Percentiles rank a stretch among this genome's conserved stretches.
phyloP scores from a whole-genome alignment of 64 coral and sea anemone genomes.

The Actinia tenebrosa region DNA sequence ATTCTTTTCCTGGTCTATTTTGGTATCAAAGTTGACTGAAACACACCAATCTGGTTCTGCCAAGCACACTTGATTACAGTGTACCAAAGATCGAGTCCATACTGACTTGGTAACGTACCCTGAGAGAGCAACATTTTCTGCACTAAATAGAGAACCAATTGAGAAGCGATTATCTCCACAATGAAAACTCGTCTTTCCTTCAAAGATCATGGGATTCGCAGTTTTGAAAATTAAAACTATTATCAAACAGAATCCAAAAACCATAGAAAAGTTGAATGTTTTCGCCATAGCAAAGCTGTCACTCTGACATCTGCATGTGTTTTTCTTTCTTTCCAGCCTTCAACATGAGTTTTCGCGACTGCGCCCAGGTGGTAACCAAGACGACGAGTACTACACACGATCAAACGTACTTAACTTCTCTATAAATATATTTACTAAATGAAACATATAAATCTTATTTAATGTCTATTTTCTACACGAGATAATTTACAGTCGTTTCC shows the following conservation, averaged over 20 bases:
- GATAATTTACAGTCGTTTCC: no score
- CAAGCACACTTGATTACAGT: background rate
- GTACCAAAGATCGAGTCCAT: background rate
- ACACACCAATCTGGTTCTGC: background rate
- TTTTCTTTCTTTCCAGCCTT: no score
- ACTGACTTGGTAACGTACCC: background rate
- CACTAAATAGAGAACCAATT: background rate
- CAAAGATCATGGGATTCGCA: background rate
- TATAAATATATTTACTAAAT: no score
- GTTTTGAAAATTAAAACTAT: background rate
- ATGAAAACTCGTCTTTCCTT: background rate
- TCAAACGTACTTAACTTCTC: no score
- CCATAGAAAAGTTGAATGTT: background rate
- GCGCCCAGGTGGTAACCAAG: no score
- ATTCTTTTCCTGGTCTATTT: background rate
- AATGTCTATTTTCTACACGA: no score
- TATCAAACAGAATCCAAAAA: background rate
- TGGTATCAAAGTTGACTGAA: constrained; percentile 12
- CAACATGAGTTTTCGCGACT: no score
- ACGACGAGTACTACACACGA: no score
- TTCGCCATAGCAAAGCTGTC: no score
- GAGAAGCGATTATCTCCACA: background rate
- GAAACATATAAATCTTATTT: no score
- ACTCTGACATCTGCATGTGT: no score
- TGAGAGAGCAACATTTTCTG: background rate